Evolutionary conservation across 2,113 vertebrate genomes (phyloP), one percentile per base, ranked within the genome.

Genomic region (Bufo bufo): DNA sequence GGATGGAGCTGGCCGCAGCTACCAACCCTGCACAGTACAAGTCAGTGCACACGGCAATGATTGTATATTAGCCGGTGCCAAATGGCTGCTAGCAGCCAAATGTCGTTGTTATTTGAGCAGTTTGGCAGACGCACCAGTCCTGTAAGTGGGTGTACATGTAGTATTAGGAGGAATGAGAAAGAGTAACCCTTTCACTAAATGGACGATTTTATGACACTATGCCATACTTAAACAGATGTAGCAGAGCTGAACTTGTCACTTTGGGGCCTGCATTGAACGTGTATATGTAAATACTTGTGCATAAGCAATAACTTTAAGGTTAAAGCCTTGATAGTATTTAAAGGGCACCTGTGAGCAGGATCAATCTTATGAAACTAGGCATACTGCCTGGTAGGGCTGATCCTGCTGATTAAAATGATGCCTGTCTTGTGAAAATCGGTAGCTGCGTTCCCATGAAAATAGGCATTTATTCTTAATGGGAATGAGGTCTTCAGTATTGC

Each of bases 71-170:
- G 81, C 16, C 33, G 10, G 14, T 89, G 87, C 87, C 87, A 89
- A 89, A 89, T 78, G 87, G 72, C 81, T 77, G 58, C 19, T 2
- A 69, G 72, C 72, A 47, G 81, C 87, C 87, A 89, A 89, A 89
- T 89, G 72, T 66, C 82, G 72, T 83, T 83, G 86, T 89, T 89
- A 84, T 84, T 74, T 56, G 87, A 89, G 87, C 87, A 84, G 74
- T 89, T 89, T 89, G 87, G 87, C 81, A 89, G 82, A 11, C 59
- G 17, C 12, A 11, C 47, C 33, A 16, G 6, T 47, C 49, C 81
- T 84, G 59, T 84, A 69, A 83, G 59, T 56, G 81, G 59, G 45
- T 56, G 82, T 84, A 65, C 59, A 52, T 88, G 61, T 47, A 75
- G 71, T 77, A 78, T 63, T 47, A 23, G 80, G 58, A 74, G 86